Conservation (phyloP, 2,888 invertebrate species). For the Nomada goodeniana region DNA sequence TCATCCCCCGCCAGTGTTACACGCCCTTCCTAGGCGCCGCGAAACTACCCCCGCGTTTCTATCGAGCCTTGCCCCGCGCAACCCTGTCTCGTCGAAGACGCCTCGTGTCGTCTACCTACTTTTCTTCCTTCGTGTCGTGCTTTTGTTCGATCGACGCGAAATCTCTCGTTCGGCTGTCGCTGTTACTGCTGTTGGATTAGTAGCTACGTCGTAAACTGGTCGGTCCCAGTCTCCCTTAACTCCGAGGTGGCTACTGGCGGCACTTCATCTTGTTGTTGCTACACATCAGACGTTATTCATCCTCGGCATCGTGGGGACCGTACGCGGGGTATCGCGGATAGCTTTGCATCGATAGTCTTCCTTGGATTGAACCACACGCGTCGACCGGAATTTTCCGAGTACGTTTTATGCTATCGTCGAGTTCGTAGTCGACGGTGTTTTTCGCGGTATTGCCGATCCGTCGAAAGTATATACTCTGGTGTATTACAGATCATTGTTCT, state of each 20-base stretch:
- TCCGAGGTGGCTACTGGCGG: slow-evolving; percentile 19
- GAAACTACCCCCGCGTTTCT: slow-evolving; percentile 32
- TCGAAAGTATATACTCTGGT: too few relatives aligned
- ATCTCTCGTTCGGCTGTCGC: slow-evolving; percentile 56
- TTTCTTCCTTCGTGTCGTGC: slow-evolving; percentile 58
- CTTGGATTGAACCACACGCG: not conserved
- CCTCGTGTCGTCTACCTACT: slow-evolving; percentile 63
- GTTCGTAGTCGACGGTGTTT: too few relatives aligned
- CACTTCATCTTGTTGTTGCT: not conserved
- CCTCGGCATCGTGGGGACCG: not conserved
- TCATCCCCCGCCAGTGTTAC: slow-evolving; percentile 18
- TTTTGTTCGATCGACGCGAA: slow-evolving; percentile 62
- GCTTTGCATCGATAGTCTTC: not conserved
- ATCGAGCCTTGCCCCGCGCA: slow-evolving; percentile 50
- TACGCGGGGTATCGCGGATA: not conserved
- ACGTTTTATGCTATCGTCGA: not conserved
- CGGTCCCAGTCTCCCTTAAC: slow-evolving; percentile 45
- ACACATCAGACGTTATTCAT: slow-evolving; percentile 10
- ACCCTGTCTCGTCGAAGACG: slow-evolving; percentile 55
- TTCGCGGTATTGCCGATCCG: too few relatives aligned
- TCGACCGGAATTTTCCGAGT: too few relatives aligned
- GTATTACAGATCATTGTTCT: too few relatives aligned
- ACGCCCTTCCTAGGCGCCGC: slow-evolving; percentile 52
- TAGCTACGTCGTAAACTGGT: slow-evolving; percentile 51
- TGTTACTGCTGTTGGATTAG: slow-evolving; percentile 50